Base-by-base conservation (phyloP, 2,113 vertebrate genomes). In the Copsychus sechellarum region DNA sequence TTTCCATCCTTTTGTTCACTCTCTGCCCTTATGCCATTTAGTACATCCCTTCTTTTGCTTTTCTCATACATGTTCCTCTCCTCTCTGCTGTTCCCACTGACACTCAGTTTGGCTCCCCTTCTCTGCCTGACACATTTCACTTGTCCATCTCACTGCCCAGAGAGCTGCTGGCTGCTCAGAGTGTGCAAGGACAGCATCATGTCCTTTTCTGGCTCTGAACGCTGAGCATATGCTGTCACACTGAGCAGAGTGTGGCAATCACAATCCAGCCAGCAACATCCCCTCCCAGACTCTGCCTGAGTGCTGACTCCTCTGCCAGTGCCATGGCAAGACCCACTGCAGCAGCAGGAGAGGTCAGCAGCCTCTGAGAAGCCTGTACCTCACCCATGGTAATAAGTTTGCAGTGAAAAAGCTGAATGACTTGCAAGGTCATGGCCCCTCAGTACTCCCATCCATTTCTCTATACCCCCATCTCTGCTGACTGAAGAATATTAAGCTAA, bases 161-260 rank as follows among this genome's bases (percentile, higher is more conserved):
- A 79, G 78, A 70, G n/a, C 61, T 36, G 8, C 57, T 81, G 28
- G 28, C 56, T 79, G 48, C 36, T 81, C 83, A 47, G 51, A 66
- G 47, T 3, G 1, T 38, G 71, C 56, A 64, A 93, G 93, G 90
- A 33, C 71, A 73, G 71, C 76, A 58, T n/a, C 11, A 3, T 13
- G 56, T 78, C 86, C 86, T 72, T 91, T 54, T 24, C 83, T 86
- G 94, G 80, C 94, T 81, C 64, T 33, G 80, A 60, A 23, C 11
- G 45, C 28, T 0, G 15, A 93, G 82, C 92, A 81, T 81, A 88
- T 64, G 86, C 72, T 86, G 69, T 50, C 83, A 33, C 92, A 92
- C 86, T 84, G 91, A 86, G 77, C 72, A 21, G 54, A 17, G 62
- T 25, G 36, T 12, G 5, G 40, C 5, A 7, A 23, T 5, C 31